Conservation (phyloP, 2,113 vertebrate genomes). For the Apaloderma vittatum region DNA sequence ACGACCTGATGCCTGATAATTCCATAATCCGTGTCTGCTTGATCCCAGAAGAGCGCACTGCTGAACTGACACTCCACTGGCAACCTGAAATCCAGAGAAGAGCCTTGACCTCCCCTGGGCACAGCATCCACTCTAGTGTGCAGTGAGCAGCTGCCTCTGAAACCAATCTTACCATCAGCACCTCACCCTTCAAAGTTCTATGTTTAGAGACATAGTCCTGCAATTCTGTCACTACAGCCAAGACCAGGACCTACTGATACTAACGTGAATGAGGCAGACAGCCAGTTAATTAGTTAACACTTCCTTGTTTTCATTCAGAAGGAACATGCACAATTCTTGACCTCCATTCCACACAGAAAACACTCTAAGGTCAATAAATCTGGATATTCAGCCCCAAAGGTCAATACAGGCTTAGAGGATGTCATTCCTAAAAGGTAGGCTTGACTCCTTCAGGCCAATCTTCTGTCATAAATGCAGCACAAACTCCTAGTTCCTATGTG, state of each 20-base stretch:
- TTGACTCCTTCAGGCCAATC: background rate
- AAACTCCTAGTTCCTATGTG: background rate
- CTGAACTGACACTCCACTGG: background rate
- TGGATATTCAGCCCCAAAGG: background rate
- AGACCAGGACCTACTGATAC: background rate
- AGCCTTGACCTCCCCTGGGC: background rate
- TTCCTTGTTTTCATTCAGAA: background rate
- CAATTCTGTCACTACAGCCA: background rate
- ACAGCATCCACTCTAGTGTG: background rate
- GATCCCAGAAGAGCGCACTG: background rate
- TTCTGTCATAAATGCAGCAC: background rate
- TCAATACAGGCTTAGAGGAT: background rate
- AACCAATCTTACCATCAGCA: background rate
- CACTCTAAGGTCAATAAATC: background rate
- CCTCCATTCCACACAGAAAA: background rate
- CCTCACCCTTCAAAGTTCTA: background rate
- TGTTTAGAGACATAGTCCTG: background rate
- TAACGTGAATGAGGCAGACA: background rate
- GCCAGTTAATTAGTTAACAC: background rate
- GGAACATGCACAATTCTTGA: background rate
- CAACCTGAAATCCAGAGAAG: background rate
- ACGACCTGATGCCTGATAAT: background rate
- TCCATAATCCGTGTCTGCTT: rapidly evolving
- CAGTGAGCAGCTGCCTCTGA: background rate
- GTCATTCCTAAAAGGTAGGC: background rate